These are phyloP conservation scores for Clytia hemisphaerica DNA, from an alignment of 30 jellyfish, hydroid and myxozoan species.

Conservation along the genomic window DNA sequence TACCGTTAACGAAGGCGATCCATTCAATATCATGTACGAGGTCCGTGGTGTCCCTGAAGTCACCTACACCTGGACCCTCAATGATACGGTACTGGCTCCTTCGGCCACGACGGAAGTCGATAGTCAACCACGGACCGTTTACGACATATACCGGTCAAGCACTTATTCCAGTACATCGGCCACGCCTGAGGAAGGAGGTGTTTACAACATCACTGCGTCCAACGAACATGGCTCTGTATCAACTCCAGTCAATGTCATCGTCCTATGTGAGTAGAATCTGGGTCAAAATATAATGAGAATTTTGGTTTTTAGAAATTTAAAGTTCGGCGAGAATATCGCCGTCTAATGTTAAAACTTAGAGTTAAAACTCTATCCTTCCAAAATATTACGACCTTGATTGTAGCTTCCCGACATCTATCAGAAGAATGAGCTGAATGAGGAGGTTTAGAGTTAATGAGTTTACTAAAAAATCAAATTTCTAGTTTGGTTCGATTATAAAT, in stretches of 20 bases:
- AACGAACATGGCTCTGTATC: neutral
- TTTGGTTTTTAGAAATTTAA: too few species aligned
- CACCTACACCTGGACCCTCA: neutral
- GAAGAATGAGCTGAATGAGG: too few species aligned
- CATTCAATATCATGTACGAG: neutral
- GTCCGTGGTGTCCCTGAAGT: neutral
- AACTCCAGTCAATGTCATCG: neutral
- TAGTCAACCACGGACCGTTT: neutral
- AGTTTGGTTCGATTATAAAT: too few species aligned
- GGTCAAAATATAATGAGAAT: too few species aligned
- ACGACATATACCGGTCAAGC: neutral
- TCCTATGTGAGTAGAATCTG: constrained; percentile 5
- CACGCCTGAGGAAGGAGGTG: neutral
- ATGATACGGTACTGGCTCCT: neutral
- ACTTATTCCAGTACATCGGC: neutral
- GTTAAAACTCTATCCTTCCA: too few species aligned
- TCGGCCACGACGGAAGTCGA: neutral
- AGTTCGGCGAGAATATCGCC: too few species aligned
- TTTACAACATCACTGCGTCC: constrained; percentile 7
- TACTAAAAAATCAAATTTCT: too few species aligned
- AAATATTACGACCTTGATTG: too few species aligned
- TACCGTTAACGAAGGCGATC: constrained; percentile 8
- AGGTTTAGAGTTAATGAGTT: too few species aligned
- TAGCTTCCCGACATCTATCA: too few species aligned
- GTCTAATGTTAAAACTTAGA: too few species aligned